Base-by-base conservation (phyloP, 2,888 invertebrate genomes). In the Hedya salicella region DNA sequence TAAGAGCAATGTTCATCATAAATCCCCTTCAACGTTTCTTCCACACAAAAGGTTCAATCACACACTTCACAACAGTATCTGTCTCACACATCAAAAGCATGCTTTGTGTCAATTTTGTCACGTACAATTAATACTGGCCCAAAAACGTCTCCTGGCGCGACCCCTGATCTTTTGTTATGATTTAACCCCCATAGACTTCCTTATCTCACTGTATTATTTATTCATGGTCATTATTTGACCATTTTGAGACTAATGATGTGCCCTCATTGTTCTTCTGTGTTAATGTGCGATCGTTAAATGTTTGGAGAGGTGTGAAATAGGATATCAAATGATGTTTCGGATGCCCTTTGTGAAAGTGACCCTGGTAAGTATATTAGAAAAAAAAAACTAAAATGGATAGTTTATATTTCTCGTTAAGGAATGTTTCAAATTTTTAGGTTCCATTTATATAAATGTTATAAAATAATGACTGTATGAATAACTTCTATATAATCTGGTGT, bases 221-320 rank as follows among this genome's bases (percentile, higher is more conserved):
- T 91, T 91, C 89, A 89, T 89, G 92, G 92, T 91, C 91, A 92
- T 92, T 91, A 91, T 91, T 91, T 91, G 91, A 91, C 91, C 91
- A 86, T 91, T 91, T 89, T 82, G 72, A 78, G 83, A 85, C 86
- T 91, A 90, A 91, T 92, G 91, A 89, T 89, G 86, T 86, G 83
- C 79, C 77, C 83, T 85, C 86, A 81, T 90, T 91, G 91, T 90
- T 88, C 87, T 88, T 84, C 80, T 79, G 73, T 81, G 81, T 82
- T 83, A 80, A 81, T 68, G 68, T 49, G 66, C 82, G 81, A 81
- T 83, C 83, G 82, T 88, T 86, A 83, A 86, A 81, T 81, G 78
- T 86, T 83, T 81, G 75, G 77, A 86, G 83, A 85, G 83, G 87
- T 88, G 86, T 89, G 89, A 89, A 91, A 90, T 90, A 80, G 80